Evolutionary conservation across 1,140 invertebrate species (phyloP).

Genomic region (Dermatophagoides farinae): DNA sequence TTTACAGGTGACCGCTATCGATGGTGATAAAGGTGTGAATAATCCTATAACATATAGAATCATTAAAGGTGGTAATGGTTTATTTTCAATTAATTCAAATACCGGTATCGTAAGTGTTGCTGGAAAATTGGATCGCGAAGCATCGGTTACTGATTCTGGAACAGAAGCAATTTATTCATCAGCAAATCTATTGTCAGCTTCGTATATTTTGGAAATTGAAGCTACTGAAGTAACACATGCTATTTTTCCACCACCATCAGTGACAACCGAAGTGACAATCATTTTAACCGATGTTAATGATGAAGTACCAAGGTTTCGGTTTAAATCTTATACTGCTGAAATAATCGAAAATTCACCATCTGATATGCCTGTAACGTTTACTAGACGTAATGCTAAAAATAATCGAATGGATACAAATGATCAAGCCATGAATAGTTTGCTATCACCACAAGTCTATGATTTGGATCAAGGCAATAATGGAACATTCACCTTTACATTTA

Average conservation of each 20-base stretch:
- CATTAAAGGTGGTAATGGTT: constrained; percentile 31
- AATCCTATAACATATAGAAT: constrained; percentile 64
- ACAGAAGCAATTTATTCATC: background rate
- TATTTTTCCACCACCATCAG: constrained; percentile 43
- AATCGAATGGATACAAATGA: constrained; percentile 25
- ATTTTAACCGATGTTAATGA: constrained; percentile 87
- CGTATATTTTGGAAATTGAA: constrained; percentile 65
- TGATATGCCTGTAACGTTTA: constrained; percentile 68
- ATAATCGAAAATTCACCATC: constrained; percentile 74
- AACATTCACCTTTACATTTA: constrained; percentile 59
- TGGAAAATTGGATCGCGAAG: constrained; percentile 52
- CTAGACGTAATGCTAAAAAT: constrained; percentile 28
- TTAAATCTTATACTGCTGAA: constrained; percentile 54
- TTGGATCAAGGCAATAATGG: constrained; percentile 59
- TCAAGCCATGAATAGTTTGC: background rate
- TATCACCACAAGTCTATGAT: constrained; percentile 13
- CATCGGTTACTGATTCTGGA: constrained; percentile 23
- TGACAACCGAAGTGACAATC: constrained; percentile 70
- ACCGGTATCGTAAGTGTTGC: constrained; percentile 58
- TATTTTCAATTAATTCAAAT: constrained; percentile 52
- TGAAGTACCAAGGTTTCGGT: constrained; percentile 65
- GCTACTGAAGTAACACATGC: constrained; percentile 41
- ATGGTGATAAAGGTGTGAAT: constrained; percentile 75
- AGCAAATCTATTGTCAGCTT: constrained; percentile 30
- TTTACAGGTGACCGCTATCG: constrained; percentile 51